A percentile compares a stretch with the other conserved stretches of the same genome.
phyloP scores from a whole-genome alignment of 1,140 invertebrate species.

The Drosophila bocki region DNA sequence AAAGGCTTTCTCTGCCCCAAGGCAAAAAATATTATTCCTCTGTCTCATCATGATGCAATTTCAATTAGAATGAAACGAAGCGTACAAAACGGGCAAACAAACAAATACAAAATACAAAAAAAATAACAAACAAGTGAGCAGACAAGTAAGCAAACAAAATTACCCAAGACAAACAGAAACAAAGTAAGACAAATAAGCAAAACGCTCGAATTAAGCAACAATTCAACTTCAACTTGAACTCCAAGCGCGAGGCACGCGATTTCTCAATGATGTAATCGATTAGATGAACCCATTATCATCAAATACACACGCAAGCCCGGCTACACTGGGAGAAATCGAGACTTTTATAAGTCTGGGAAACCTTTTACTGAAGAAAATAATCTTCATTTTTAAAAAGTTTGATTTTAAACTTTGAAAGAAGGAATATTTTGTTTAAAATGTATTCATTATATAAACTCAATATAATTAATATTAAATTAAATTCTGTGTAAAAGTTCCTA shows the following conservation, averaged over 20 bases:
- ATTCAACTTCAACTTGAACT: conserved; percentile 80
- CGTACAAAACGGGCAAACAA: conserved; percentile 48
- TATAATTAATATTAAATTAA: neutral
- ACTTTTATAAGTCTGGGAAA: neutral
- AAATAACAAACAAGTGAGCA: conserved; percentile 43
- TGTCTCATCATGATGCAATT: conserved; percentile 43
- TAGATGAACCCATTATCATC: conserved; percentile 47
- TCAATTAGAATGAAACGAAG: conserved; percentile 63
- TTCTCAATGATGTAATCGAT: conserved; percentile 69
- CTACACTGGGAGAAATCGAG: conserved; percentile 6
- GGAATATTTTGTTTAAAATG: neutral
- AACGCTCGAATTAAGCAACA: conserved; percentile 64
- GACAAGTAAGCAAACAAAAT: conserved; percentile 59
- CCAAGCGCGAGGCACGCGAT: conserved; percentile 46
- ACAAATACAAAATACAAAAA: conserved; percentile 44
- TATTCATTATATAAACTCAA: no score
- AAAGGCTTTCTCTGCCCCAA: conserved; percentile 54
- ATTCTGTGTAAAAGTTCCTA: neutral
- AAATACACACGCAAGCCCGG: conserved; percentile 32
- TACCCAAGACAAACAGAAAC: conserved; percentile 35
- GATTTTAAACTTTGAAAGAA: neutral
- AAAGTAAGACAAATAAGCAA: conserved; percentile 55
- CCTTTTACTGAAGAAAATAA: neutral
- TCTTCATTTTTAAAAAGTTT: neutral
- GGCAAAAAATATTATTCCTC: conserved; percentile 20